Base-by-base conservation (phyloP, 2,797 vertebrate genomes). In the Melanotaenia boesemani region DNA sequence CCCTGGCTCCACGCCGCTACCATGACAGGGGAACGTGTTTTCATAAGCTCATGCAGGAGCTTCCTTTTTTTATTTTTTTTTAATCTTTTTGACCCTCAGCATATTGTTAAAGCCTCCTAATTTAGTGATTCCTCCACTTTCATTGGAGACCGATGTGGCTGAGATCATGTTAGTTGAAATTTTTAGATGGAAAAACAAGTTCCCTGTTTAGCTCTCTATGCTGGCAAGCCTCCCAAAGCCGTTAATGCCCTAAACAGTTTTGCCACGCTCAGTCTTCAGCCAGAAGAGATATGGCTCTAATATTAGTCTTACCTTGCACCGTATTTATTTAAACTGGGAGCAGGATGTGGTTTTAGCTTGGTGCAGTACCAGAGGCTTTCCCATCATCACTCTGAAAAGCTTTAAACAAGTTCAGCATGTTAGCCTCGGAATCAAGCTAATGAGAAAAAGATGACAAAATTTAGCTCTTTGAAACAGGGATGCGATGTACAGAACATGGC, bases 381-480 rank as follows among this genome's bases (percentile, higher is more conserved):
- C 90, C 78, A 72, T 91, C 81, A 75, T 86, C 75, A 74, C 80
- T 81, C 74, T 66, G 63, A 80, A 82, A 81, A 86, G 82, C 74
- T 85, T 91, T 79, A 90, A 91, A 93, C 86, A 87, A 88, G 82
- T 89, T 90, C 88, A 90, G 57, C 85, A 91, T 92, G 91, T 87
- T 88, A 72, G 79, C 77, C 71, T 78, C 63, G 72, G 83, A 85
- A 85, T 87, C 74, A 83, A 76, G 69, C 84, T 85, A 88, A 90
- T 81, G 77, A 82, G 77, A 67, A 77, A 65, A 88, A 85, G 75
- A 83, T 89, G 81, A 83, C 60, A 65, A 81, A 77, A 79, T 85
- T 83, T 76, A 82, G 79, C 62, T 66, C 67, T 77, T 82, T 86
- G 74, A 85, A 87, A 73, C 61, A 55, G 69, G 70, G 86, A 86